Conservation (phyloP, 1,140 invertebrate species). For the Drosophila nannoptera region DNA sequence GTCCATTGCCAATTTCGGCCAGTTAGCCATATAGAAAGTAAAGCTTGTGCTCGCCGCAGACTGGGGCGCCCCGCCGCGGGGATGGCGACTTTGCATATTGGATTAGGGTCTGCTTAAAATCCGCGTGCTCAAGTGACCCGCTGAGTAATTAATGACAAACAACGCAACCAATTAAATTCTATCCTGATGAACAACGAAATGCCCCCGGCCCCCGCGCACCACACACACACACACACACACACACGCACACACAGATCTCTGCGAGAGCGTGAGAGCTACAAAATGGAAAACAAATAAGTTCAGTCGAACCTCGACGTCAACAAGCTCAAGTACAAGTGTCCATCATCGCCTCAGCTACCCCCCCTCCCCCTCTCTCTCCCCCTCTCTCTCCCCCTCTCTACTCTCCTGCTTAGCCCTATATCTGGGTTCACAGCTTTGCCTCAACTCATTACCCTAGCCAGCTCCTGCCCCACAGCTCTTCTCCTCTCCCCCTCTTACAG, state of each 20-base stretch:
- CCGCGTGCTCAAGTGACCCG: constrained; percentile 48
- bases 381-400: too few relatives aligned
- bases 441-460: too few relatives aligned
- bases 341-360: too few relatives aligned
- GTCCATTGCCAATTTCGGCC: constrained; percentile 41
- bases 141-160: constrained; percentile 52
- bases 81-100: background rate
- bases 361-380: too few relatives aligned
- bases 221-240: background rate
- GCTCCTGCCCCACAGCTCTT: too few relatives aligned
- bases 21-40: constrained; percentile 37
- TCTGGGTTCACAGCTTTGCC: too few relatives aligned
- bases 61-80: too few relatives aligned
- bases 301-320: too few relatives aligned
- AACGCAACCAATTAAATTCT: constrained; percentile 28
- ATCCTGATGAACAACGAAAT: constrained; percentile 19
- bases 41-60: constrained; percentile 16
- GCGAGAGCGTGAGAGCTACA: background rate
- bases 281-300: background rate
- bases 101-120: constrained; percentile 9
- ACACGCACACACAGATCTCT: background rate
- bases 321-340: too few relatives aligned
- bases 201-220: background rate
- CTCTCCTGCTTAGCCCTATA: too few relatives aligned
- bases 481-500: too few relatives aligned